Percentiles rank a stretch among this genome's conserved stretches.
Conservation (phyloP, 2,113 vertebrate species). For the Vimba vimba region DNA sequence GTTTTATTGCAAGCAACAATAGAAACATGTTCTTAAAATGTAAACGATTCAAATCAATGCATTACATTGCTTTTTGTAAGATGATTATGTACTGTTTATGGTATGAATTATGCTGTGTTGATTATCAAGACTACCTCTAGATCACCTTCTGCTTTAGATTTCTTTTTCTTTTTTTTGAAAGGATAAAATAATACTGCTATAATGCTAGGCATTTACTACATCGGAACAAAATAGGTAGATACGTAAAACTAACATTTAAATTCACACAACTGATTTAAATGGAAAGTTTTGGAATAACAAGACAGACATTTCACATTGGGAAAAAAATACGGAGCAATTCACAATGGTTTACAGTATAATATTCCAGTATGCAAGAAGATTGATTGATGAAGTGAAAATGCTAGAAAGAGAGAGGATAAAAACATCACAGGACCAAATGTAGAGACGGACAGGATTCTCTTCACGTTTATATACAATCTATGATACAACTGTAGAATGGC, state of each 20-base stretch:
- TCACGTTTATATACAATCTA: constrained; percentile 51
- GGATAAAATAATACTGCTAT: not conserved
- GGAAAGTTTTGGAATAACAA: constrained; percentile 13
- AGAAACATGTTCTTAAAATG: not conserved
- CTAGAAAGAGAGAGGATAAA: constrained; percentile 20
- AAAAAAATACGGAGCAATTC: constrained; percentile 19
- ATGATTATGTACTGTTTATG: not conserved
- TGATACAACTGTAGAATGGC: constrained; percentile 34
- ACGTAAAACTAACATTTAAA: not conserved
- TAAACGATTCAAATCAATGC: constrained; percentile 30
- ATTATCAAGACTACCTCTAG: not conserved
- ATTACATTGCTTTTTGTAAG: constrained; percentile 5
- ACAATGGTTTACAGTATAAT: constrained; percentile 39
- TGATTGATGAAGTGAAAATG: not conserved
- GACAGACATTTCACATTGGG: constrained; percentile 27
- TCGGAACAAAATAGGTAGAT: constrained; percentile 8
- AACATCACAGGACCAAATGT: constrained; percentile 55
- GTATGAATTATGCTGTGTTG: not conserved
- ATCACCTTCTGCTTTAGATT: not conserved
- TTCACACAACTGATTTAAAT: not conserved
- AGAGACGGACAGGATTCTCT: constrained; percentile 59
- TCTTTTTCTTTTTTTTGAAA: not conserved
- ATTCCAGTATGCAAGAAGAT: constrained; percentile 4
- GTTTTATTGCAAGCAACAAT: constrained; percentile 4
- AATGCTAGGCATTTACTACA: constrained; percentile 12